These are phyloP conservation scores for Venturia canescens DNA, from an alignment of 1,140 invertebrate genomes.

Conservation along the genomic window DNA sequence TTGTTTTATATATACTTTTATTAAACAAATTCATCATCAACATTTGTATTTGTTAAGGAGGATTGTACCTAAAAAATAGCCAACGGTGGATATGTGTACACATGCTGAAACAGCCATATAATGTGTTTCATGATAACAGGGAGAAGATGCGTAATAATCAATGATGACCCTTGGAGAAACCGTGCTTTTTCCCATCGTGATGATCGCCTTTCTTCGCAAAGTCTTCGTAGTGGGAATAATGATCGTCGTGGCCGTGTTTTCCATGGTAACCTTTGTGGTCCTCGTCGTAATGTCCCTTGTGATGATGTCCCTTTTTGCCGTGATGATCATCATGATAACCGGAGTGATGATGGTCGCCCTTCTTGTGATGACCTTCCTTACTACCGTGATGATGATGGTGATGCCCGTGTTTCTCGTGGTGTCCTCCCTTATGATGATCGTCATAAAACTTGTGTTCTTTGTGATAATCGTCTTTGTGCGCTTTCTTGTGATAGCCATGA, in stretches of 20 bases:
- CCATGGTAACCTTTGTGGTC: conserved; percentile 81
- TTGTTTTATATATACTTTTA: conserved; percentile 40
- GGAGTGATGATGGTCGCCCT: conserved; percentile 74
- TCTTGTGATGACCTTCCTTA: conserved; percentile 71
- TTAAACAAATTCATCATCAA: conserved; percentile 27
- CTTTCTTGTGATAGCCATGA: conserved; percentile 83
- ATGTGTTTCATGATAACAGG: conserved; percentile 44
- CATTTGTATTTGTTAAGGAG: conserved; percentile 5
- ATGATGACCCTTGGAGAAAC: conserved; percentile 74
- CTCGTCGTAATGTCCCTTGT: conserved; percentile 73
- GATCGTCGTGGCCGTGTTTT: conserved; percentile 81
- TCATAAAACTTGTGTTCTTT: conserved; percentile 82
- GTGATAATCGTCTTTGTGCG: conserved; percentile 83
- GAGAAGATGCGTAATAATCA: conserved; percentile 42
- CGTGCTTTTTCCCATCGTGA: conserved; percentile 81
- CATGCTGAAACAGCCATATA: conserved; percentile 43
- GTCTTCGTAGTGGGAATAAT: conserved; percentile 81
- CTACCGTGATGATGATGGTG: conserved; percentile 74
- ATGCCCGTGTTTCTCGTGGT: conserved; percentile 67
- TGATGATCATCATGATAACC: conserved; percentile 70
- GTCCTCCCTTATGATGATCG: conserved; percentile 75
- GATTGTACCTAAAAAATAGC: conserved; percentile 44
- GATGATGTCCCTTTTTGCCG: conserved; percentile 79
- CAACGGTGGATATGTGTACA: conserved; percentile 51
- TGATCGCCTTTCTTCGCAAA: conserved; percentile 83